phyloP scores from a whole-genome alignment of 2,113 vertebrate genomes.

The Trogon surrucura region DNA sequence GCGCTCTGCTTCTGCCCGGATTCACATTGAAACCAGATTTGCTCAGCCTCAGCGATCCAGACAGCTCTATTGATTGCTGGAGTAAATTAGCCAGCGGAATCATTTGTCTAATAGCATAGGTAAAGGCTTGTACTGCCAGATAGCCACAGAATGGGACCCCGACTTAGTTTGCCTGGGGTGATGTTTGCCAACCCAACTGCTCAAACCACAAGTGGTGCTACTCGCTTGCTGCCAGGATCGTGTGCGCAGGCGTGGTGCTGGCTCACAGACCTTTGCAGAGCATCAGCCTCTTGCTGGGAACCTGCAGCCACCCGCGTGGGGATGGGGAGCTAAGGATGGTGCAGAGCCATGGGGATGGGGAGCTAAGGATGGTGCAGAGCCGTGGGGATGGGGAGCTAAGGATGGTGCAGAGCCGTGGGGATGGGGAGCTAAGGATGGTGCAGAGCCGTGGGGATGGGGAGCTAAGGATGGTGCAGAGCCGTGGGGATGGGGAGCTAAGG shows the following conservation, averaged over 20 bases:
- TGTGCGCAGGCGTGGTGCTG: neutral
- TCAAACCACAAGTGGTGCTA: rapidly evolving
- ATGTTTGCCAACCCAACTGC: neutral
- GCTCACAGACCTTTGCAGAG: neutral
- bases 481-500: neutral
- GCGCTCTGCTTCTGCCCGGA: neutral
- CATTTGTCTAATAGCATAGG: neutral
- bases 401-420: neutral
- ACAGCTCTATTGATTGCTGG: neutral
- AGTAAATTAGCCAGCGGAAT: neutral
- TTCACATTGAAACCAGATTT: neutral
- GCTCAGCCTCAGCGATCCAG: neutral
- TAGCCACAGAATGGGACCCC: neutral
- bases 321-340: neutral
- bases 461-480: neutral
- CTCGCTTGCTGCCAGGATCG: neutral
- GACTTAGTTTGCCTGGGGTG: neutral
- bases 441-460: neutral
- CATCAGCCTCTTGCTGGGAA: neutral
- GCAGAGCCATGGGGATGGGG: neutral
- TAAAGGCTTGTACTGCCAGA: neutral
- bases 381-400: neutral
- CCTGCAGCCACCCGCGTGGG: neutral
- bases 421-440: neutral
- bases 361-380: neutral